These are phyloP conservation scores for Orthosia incerta DNA, from an alignment of 2,888 invertebrate species.

Conservation along the genomic window DNA sequence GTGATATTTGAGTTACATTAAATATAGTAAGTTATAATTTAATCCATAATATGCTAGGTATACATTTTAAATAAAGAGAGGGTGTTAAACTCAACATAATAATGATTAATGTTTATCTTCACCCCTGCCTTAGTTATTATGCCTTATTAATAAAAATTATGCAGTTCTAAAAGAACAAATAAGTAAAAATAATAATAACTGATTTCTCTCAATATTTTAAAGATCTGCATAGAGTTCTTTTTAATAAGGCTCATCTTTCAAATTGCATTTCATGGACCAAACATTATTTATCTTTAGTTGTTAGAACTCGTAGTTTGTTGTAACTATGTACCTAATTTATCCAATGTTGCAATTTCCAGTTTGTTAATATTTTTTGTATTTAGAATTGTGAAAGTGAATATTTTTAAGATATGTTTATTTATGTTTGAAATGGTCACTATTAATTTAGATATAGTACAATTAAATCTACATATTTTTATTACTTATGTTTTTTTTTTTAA, in stretches of 20 bases:
- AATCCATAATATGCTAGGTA: slow-evolving; percentile 57
- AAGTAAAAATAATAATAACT: slow-evolving; percentile 41
- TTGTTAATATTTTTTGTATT: slow-evolving; percentile 47
- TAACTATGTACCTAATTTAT: slow-evolving; percentile 23
- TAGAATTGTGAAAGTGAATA: slow-evolving; percentile 37
- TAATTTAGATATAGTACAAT: slow-evolving; percentile 46
- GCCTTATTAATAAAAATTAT: slow-evolving; percentile 61
- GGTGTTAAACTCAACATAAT: slow-evolving; percentile 29
- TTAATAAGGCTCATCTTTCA: slow-evolving; percentile 52
- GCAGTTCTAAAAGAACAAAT: slow-evolving; percentile 65
- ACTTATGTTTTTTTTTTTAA: too few relatives aligned
- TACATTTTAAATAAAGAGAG: slow-evolving; percentile 53
- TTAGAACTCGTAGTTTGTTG: slow-evolving; percentile 19
- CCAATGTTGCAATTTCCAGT: slow-evolving; percentile 30
- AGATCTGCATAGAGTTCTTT: slow-evolving; percentile 53
- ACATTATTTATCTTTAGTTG: slow-evolving; percentile 45
- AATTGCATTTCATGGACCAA: slow-evolving; percentile 65
- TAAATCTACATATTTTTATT: slow-evolving; percentile 30
- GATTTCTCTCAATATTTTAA: slow-evolving; percentile 22
- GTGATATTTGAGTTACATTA: slow-evolving; percentile 70
- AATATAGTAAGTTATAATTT: slow-evolving; percentile 59
- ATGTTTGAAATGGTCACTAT: slow-evolving; percentile 36
- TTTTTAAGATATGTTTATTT: slow-evolving; percentile 35
- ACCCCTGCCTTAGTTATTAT: slow-evolving; percentile 46
- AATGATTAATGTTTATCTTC: slow-evolving; percentile 22